These are phyloP conservation scores for Spilarctia lutea DNA, from an alignment of 2,888 invertebrate species.

Conservation along the genomic window DNA sequence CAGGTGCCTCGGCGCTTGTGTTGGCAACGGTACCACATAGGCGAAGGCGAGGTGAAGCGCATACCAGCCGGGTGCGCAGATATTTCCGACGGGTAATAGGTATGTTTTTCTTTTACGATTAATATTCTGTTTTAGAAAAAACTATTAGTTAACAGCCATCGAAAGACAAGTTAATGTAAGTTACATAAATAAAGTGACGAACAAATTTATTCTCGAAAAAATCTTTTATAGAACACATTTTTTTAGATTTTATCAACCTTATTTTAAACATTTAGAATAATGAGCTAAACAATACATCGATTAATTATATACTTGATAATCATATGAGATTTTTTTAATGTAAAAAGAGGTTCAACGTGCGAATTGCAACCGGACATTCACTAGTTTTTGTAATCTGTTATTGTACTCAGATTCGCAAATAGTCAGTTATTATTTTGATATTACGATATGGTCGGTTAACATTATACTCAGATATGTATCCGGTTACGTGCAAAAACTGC, in stretches of 20 bases:
- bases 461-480: not conserved
- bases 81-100: too few species aligned
- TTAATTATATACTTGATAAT: constrained; percentile 25
- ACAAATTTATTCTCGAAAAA: not conserved
- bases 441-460: constrained; percentile 7
- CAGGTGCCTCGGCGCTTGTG: too few species aligned
- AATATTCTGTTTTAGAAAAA: too few species aligned
- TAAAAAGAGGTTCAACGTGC: constrained; percentile 43
- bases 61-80: too few species aligned
- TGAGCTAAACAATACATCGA: constrained; percentile 22
- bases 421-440: constrained; percentile 17
- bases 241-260: not conserved
- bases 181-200: not conserved
- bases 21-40: too few species aligned
- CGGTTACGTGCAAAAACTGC: not conserved
- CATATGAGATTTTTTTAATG: constrained; percentile 32
- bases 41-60: too few species aligned
- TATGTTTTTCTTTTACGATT: too few species aligned
- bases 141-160: not conserved
- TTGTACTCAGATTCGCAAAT: constrained; percentile 24
- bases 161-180: not conserved
- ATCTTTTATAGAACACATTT: not conserved
- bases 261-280: constrained; percentile 20
- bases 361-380: constrained; percentile 33
- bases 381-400: constrained; percentile 34